Evolutionary conservation across 1,140 invertebrate genomes (phyloP).

Genomic region (Zophobas morio): DNA sequence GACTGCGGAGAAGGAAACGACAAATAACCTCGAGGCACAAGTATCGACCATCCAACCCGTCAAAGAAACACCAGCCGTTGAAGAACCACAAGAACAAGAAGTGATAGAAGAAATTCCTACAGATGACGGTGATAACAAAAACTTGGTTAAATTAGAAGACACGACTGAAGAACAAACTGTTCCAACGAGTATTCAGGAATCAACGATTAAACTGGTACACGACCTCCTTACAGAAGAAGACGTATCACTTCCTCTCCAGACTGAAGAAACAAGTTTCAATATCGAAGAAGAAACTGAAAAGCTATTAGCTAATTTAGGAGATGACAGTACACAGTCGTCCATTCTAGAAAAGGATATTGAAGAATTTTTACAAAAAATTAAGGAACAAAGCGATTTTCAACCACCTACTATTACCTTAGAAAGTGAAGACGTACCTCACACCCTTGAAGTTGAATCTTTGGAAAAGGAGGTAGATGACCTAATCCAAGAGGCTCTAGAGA

Average conservation of each 20-base stretch:
- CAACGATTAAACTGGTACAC: no score
- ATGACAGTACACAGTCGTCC: no score
- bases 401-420: neutral
- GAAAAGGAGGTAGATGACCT: conserved; percentile 61
- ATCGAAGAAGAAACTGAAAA: neutral
- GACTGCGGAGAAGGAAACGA: neutral
- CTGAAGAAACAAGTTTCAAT: neutral
- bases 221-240: no score
- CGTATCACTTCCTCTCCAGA: neutral
- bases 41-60: no score
- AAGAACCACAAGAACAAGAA: no score
- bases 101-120: no score
- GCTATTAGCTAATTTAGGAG: no score
- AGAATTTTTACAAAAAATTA: conserved; percentile 22
- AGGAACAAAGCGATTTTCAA: conserved; percentile 28
- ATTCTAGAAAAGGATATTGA: neutral
- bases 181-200: no score
- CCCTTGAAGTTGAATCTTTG: conserved; percentile 24
- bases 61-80: no score
- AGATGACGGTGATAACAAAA: no score
- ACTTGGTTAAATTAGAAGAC: no score
- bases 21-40: neutral
- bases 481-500: conserved; percentile 28
- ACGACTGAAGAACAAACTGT: no score
- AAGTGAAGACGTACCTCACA: conserved; percentile 11